Evolutionary conservation across 2,888 invertebrate genomes (phyloP).

Genomic region (Tiliacea citrago): DNA sequence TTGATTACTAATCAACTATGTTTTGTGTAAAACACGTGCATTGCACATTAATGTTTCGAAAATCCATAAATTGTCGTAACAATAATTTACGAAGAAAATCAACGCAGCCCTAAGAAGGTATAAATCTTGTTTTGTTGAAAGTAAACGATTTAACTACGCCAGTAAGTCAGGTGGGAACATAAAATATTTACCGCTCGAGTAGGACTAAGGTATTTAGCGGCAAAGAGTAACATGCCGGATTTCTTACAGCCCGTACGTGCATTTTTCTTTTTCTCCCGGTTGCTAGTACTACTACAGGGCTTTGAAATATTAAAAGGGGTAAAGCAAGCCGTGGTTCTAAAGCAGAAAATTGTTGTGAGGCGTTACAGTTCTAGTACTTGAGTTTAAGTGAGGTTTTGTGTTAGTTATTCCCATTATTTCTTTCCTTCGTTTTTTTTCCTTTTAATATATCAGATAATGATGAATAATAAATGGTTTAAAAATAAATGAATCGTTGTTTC

Average conservation of each 20-base stretch:
- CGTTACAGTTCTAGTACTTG: constrained; percentile 21
- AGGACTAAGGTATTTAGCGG: constrained; percentile 79
- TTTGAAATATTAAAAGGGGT: constrained; percentile 71
- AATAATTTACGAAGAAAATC: constrained; percentile 68
- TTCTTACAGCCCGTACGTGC: constrained; percentile 69
- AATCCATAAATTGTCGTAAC: constrained; percentile 26
- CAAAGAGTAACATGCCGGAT: constrained; percentile 70
- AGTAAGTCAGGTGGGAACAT: constrained; percentile 75
- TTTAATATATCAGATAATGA: too few species aligned
- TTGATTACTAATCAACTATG: neutral
- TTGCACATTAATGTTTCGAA: neutral
- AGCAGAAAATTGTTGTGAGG: constrained; percentile 50
- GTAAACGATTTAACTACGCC: constrained; percentile 70
- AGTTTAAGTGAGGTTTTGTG: constrained; percentile 16
- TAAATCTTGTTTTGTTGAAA: constrained; percentile 71
- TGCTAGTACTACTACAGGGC: constrained; percentile 68
- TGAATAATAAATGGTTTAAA: too few species aligned
- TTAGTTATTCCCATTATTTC: constrained; percentile 1
- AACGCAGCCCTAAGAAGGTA: constrained; percentile 64
- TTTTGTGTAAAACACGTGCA: constrained; percentile 2
- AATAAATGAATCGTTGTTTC: neutral
- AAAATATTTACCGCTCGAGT: constrained; percentile 80
- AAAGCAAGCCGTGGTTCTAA: constrained; percentile 29
- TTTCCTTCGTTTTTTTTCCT: neutral
- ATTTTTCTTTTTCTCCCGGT: constrained; percentile 70